Percentiles rank a stretch among this genome's conserved stretches.
Conservation (phyloP, 1,140 invertebrate genomes). For the Scylla paramamosain region DNA sequence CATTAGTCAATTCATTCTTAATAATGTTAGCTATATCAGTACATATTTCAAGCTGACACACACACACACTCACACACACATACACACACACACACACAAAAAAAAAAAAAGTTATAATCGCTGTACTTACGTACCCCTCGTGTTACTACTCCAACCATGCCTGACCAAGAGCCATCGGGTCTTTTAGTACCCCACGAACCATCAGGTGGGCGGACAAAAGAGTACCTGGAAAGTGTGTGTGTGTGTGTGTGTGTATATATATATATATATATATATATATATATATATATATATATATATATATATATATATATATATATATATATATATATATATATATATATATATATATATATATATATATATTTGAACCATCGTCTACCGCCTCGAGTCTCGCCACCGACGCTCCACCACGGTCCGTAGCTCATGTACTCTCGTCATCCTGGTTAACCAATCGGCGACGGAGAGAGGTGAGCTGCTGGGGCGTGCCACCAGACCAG, state of each 20-base stretch:
- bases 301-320: conserved; percentile 48
- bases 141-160: not conserved
- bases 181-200: not conserved
- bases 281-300: conserved; percentile 52
- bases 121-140: not conserved
- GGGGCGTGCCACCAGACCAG: too few relatives aligned
- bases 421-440: too few relatives aligned
- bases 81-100: too few relatives aligned
- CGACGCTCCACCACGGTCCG: too few relatives aligned
- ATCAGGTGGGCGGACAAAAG: not conserved
- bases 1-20: too few relatives aligned
- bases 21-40: too few relatives aligned
- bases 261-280: conserved; percentile 49
- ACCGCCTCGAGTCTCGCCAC: too few relatives aligned
- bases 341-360: conserved; percentile 44
- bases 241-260: not conserved
- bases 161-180: not conserved
- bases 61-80: too few relatives aligned
- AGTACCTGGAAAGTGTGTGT: not conserved
- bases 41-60: too few relatives aligned
- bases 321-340: conserved; percentile 48
- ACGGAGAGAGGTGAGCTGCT: too few relatives aligned
- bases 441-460: too few relatives aligned
- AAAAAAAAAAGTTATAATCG: not conserved
- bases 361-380: too few relatives aligned